A percentile compares a stretch with the other conserved stretches of the same genome.
phyloP scores from a whole-genome alignment of 1,140 invertebrate species.

The Drosophila elegans region DNA sequence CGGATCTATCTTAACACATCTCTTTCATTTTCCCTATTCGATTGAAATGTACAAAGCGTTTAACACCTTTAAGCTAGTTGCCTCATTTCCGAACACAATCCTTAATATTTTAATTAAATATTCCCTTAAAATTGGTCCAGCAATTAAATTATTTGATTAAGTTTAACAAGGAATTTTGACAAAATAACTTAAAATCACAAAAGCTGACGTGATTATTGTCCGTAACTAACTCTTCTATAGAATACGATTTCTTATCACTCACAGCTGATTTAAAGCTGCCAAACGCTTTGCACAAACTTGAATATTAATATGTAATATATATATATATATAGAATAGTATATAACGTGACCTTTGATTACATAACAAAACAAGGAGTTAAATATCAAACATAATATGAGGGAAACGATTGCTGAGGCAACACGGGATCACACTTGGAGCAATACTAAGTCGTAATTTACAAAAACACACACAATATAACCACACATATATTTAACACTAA shows the following conservation, averaged over 20 bases:
- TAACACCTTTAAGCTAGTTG: conserved; percentile 13
- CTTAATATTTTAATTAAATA: background rate
- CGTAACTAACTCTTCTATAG: background rate
- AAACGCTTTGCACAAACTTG: conserved; percentile 17
- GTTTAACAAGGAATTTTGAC: background rate
- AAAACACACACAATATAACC: conserved; percentile 19
- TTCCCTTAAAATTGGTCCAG: conserved; percentile 4
- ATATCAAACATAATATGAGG: conserved; percentile 61
- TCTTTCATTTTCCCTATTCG: background rate
- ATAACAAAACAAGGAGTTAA: conserved; percentile 59
- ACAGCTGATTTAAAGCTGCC: conserved; percentile 8
- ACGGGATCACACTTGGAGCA: conserved; percentile 68
- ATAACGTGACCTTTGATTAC: conserved; percentile 25
- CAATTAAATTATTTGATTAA: background rate
- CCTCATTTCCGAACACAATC: background rate
- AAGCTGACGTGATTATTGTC: conserved; percentile 26
- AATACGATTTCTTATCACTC: conserved; percentile 3
- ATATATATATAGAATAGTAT: conserved; percentile 28
- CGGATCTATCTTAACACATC: background rate
- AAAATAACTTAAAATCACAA: background rate
- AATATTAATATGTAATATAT: conserved; percentile 31
- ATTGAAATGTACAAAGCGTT: conserved; percentile 11
- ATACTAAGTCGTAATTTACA: conserved; percentile 58
- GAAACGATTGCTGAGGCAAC: conserved; percentile 52
- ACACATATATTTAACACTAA: conserved; percentile 16